These are phyloP conservation scores for Elanus axillaris DNA, from an alignment of 2,113 vertebrate species.

Conservation along the genomic window DNA sequence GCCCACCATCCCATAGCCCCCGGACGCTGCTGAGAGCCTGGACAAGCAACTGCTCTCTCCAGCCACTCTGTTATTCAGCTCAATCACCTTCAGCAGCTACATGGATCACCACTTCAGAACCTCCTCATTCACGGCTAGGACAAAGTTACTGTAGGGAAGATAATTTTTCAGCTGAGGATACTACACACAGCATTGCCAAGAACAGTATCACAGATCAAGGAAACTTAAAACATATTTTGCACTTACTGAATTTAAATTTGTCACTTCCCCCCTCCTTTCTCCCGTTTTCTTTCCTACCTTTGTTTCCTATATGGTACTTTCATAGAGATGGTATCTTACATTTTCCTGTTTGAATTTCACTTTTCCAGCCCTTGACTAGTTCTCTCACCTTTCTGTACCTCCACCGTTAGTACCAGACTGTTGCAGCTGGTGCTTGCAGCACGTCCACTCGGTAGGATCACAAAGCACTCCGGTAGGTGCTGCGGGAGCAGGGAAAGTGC, in stretches of 20 bases:
- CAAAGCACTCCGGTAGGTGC: accelerated
- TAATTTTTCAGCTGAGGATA: background rate
- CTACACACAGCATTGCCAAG: background rate
- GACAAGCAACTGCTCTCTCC: no score
- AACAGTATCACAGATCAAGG: background rate
- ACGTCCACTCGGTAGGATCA: background rate
- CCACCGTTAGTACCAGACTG: background rate
- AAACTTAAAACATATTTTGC: background rate
- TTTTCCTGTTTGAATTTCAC: background rate
- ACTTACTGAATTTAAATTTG: background rate
- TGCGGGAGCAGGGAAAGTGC: background rate
- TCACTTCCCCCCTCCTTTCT: background rate
- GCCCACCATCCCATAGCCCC: accelerated
- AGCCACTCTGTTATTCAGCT: background rate
- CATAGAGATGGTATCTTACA: background rate
- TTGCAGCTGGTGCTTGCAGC: background rate
- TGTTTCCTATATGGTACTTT: background rate
- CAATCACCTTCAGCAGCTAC: background rate
- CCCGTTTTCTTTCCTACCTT: background rate
- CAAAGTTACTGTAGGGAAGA: background rate
- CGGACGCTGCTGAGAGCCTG: accelerated
- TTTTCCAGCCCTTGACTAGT: background rate
- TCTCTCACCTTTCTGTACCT: constrained; percentile 16
- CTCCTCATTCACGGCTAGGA: background rate
- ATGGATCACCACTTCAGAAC: background rate